Evolutionary conservation across 2,888 invertebrate species (phyloP).

Genomic region (Mantis religiosa): DNA sequence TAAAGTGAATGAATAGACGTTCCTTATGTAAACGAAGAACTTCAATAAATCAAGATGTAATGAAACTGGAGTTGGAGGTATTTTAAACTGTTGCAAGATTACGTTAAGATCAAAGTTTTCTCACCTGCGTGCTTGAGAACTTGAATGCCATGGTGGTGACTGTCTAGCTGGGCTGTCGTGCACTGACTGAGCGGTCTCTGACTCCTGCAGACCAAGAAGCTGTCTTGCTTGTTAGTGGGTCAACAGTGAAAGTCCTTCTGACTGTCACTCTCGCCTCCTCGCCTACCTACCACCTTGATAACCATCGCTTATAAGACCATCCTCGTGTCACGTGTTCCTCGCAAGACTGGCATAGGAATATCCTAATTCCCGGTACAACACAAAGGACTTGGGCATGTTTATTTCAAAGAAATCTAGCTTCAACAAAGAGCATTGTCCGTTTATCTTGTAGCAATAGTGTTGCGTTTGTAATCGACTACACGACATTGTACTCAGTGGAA

Average conservation of each 20-base stretch:
- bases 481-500: not conserved
- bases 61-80: no score
- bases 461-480: not conserved
- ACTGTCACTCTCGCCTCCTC: not conserved
- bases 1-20: no score
- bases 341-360: not conserved
- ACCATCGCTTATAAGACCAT: not conserved
- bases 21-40: no score
- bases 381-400: not conserved
- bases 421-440: no score
- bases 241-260: not conserved
- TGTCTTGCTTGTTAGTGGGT: not conserved
- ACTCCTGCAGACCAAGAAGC: not conserved
- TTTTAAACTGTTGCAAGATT: no score
- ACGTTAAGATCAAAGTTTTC: not conserved
- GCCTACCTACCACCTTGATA: not conserved
- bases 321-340: not conserved
- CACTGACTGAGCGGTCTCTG: not conserved
- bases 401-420: not conserved
- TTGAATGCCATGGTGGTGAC: not conserved
- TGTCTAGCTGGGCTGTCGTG: not conserved
- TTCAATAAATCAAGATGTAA: no score
- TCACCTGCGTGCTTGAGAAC: not conserved
- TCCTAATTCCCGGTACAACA: not conserved
- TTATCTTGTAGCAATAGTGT: not conserved